Conservation (phyloP, 2,113 vertebrate species). For the Gobiocypris rarus region DNA sequence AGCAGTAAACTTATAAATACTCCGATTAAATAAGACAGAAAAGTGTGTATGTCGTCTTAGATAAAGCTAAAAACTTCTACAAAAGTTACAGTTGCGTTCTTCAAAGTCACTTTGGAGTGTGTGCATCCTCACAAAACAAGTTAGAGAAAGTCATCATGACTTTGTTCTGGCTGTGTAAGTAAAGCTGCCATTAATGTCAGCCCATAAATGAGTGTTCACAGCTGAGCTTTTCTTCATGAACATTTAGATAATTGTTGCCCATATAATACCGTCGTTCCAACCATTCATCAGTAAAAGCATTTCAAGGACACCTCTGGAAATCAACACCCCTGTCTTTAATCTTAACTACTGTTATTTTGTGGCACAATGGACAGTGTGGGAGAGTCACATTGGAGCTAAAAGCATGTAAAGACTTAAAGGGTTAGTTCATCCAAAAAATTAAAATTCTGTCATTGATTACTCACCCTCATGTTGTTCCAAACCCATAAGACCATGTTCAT, state of each 20-base stretch:
- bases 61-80: neutral
- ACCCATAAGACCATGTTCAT: no score
- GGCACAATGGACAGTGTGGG: neutral
- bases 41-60: neutral
- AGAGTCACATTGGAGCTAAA: neutral
- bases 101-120: neutral
- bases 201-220: neutral
- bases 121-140: neutral
- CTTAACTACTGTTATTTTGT: conserved; percentile 18
- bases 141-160: neutral
- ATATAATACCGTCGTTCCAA: conserved; percentile 5
- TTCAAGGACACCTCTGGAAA: conserved; percentile 17
- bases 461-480: no score
- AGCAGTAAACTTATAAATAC: conserved; percentile 9
- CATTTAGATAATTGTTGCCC: conserved; percentile 17
- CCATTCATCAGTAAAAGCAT: conserved; percentile 9
- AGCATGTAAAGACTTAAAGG: neutral
- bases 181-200: conserved; percentile 15
- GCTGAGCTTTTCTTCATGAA: neutral
- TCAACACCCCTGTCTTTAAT: conserved; percentile 23
- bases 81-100: neutral
- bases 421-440: no score
- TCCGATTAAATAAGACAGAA: neutral
- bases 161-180: conserved; percentile 1
- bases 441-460: no score